Evolutionary conservation across 2,888 invertebrate species (phyloP), one percentile per base, ranked within the genome.

Genomic region (Chrysolina oricalcia): DNA sequence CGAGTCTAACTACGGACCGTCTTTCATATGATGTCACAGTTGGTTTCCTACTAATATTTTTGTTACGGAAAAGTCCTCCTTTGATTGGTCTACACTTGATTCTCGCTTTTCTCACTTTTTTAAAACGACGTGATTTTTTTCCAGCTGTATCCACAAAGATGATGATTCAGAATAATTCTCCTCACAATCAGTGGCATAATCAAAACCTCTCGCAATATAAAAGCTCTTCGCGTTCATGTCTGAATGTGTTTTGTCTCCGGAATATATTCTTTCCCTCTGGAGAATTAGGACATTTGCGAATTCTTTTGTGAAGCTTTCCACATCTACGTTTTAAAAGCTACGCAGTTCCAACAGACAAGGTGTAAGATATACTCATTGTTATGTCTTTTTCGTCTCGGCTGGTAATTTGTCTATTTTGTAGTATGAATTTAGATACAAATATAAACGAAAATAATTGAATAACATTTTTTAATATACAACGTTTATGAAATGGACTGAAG

Each of bases 121-220:
- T 11, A 21, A 53, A 19, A 2, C 0, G n/a, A 2, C 21, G 21
- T 53, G 21, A 21, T 23, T 53, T 53, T n/a, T 43, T 53, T 21
- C 21, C 11, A 17, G 19, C 15, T 11, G 11, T 11, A 53, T 19
- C 21, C 11, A 53, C 53, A 23, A 21, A 17, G 23, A n/a, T 59
- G 59, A 9, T 17, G 9, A n/a, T n/a, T 35, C 15, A 23, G 27
- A 59, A 35, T 35, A 21, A 21, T 59, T 9, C 9, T 13, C 9
- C 59, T 59, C 59, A 27, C n/a, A 59, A 59, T 59, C 59, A 27
- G 59, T 59, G 59, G 27, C 8, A 59, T 59, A 59, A 59, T 35
- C 27, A 35, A 35, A 59, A 59, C 13, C 27, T n/a, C 59, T 35
- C 35, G 35, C 59, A 59, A 59, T 27, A 59, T 27, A 27, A 35